Percentiles rank a stretch among this genome's conserved stretches.
These are phyloP conservation scores for Thinocorus orbignyianus DNA, from an alignment of 2,113 vertebrate species.

Conservation along the genomic window DNA sequence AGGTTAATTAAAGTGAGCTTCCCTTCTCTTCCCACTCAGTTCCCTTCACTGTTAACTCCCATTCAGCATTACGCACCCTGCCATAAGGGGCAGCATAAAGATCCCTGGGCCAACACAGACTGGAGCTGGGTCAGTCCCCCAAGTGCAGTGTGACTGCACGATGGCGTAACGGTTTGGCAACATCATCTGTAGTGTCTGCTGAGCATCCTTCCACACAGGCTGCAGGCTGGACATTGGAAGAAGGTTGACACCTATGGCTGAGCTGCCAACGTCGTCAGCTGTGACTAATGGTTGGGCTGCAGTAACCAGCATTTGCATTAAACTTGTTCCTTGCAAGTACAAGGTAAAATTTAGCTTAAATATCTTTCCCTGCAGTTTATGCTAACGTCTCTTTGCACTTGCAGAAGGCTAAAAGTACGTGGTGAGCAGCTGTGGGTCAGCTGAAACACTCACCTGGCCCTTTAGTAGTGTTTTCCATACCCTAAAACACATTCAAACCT, in stretches of 20 bases:
- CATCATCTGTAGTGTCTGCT: not conserved
- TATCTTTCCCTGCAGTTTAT: not conserved
- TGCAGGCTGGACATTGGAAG: not conserved
- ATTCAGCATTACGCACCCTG: not conserved
- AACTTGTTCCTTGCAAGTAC: not conserved
- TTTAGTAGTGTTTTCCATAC: not conserved
- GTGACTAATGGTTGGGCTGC: not conserved
- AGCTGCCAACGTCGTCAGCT: not conserved
- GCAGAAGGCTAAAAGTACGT: not conserved
- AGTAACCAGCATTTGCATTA: not conserved
- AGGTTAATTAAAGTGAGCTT: not conserved
- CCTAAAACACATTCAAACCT: not conserved
- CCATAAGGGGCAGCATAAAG: not conserved
- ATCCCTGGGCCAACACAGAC: not conserved
- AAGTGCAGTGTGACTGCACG: not conserved
- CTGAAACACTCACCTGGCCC: not conserved
- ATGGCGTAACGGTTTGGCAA: not conserved
- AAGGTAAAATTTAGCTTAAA: not conserved
- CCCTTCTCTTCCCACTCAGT: not conserved
- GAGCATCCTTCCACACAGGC: not conserved
- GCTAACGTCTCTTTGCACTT: not conserved
- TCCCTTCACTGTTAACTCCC: not conserved
- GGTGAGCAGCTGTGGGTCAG: not conserved
- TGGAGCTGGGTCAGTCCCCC: not conserved
- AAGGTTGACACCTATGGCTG: not conserved